Evolutionary conservation across 2,888 invertebrate genomes (phyloP), one percentile per base, ranked within the genome.

Genomic region (Drosophila tripunctata): DNA sequence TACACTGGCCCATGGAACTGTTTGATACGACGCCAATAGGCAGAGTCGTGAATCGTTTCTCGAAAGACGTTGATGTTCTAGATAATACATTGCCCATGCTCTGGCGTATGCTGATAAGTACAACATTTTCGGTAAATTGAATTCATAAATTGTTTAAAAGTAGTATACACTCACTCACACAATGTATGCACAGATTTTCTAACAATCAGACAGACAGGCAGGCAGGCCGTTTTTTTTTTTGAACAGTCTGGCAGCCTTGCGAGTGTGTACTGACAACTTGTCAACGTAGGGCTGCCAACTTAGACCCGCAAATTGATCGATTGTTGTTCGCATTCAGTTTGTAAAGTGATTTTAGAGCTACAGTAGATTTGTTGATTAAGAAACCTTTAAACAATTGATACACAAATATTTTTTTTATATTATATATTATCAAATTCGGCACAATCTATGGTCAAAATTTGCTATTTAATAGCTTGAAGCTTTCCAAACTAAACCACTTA

Each of bases 1-100:
- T 96, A 82, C 93, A 93, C 87, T 93, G 94, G 83, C 95, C 96
- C 43, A 93, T 96, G 92, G 93, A 93, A 87, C 94, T 95, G 92
- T 96, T 95, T 92, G 96, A 96, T 91, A 94, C 94, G 76, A 96
- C 96, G 56, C 96, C 96, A 31, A 81, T 94, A 76, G 96, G 96
- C 90, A 93, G 96, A 82, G 93, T 96, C 79, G 92, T 96, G 43
- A 94, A 94, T 91, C 93, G 94, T 66, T 94, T 94, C 88, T 92
- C 94, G 61, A 93, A 92, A 85, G 94, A 94, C 87, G 90, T 94
- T 74, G 93, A 94, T 88, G 90, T 92, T 41, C 86, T 94, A 88
- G 94, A 94, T 90, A 92, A 91, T 80, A 89, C 89, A 62, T 89
- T 94, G 75, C 93, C 94, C 63, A 52, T 78, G 52, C 85, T 89